Base-by-base conservation (phyloP, 2,888 invertebrate genomes). In the Steromphala cineraria region DNA sequence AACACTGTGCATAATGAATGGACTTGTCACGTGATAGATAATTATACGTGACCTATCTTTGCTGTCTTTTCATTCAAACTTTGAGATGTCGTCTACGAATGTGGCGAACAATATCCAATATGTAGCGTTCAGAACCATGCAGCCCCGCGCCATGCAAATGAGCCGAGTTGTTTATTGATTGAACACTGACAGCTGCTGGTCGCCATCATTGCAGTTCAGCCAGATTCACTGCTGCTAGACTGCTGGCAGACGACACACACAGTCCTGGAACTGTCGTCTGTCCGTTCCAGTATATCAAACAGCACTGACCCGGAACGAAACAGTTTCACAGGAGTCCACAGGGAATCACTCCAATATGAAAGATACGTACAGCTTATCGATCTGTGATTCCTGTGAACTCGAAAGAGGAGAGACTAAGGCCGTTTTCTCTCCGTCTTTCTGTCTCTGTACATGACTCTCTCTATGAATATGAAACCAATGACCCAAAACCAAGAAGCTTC, bases 1-100 rank as follows among this genome's bases (percentile, higher is more conserved):
- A 75, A 75, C 52, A 24, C 40, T 75, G 75, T 75, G 40, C 75
- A 75, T 75, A 75, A 75, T 75, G 75, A 75, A 75, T 75, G 75
- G 52, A 75, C 24, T 5, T 1, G 52, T 75, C 75, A 75, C 75
- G 75, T 75, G 75, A 52, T 21, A 40, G 71, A 28, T 74, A 36
- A 74, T 46, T 36, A 74, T 46, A 74, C 71, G 36, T n/a, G 62
- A 62, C 62, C 62, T 19, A 62, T 62, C 62, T 62, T 62, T 62
- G 24, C 62, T 21, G 62, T 62, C 62, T 13, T 62, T 21, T 28
- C 62, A 62, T 62, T 62, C 62, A 62, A 62, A 62, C 28, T 62
- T 62, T 62, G 62, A 28, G 62, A 28, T 62, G 62, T 62, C 62
- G 62, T 62, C 62, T 62, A 28, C 24, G 62, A 62, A 62, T 62